These are phyloP conservation scores for Stomatorhinus walkeri DNA, from an alignment of 2,797 vertebrate species.

Conservation along the genomic window DNA sequence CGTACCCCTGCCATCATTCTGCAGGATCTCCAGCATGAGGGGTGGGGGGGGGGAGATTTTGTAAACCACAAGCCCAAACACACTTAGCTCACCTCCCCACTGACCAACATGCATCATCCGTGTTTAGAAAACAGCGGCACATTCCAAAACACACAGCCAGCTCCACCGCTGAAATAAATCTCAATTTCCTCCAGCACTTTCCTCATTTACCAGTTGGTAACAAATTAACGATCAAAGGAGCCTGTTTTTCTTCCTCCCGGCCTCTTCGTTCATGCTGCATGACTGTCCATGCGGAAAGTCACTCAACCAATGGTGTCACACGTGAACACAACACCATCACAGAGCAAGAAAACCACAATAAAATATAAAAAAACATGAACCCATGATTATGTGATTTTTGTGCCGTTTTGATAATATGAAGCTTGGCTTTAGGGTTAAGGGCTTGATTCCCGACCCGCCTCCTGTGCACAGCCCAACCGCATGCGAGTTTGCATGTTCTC, in stretches of 20 bases:
- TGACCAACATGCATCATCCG: constrained; percentile 51
- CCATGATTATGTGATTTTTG: background rate
- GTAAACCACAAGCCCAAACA: constrained; percentile 59
- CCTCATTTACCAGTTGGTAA: constrained; percentile 50
- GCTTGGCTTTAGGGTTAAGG: background rate
- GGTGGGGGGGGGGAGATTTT: background rate
- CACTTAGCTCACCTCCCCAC: constrained; percentile 55
- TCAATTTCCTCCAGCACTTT: constrained; percentile 55
- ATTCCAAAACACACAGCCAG: constrained; percentile 58
- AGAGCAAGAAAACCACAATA: background rate
- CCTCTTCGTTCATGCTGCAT: background rate
- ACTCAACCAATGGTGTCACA: background rate
- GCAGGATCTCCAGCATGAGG: background rate
- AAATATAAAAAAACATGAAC: background rate
- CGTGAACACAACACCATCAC: background rate
- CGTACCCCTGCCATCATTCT: background rate
- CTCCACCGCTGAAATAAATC: constrained; percentile 56
- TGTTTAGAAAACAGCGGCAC: constrained; percentile 22
- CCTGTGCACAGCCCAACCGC: background rate
- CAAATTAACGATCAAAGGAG: constrained; percentile 40
- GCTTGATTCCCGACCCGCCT: background rate
- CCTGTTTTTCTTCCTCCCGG: background rate
- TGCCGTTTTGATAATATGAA: background rate
- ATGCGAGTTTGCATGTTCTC: background rate
- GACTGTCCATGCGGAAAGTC: background rate